Conservation (phyloP, 2,113 vertebrate genomes). For the Leucoraja erinaceus region DNA sequence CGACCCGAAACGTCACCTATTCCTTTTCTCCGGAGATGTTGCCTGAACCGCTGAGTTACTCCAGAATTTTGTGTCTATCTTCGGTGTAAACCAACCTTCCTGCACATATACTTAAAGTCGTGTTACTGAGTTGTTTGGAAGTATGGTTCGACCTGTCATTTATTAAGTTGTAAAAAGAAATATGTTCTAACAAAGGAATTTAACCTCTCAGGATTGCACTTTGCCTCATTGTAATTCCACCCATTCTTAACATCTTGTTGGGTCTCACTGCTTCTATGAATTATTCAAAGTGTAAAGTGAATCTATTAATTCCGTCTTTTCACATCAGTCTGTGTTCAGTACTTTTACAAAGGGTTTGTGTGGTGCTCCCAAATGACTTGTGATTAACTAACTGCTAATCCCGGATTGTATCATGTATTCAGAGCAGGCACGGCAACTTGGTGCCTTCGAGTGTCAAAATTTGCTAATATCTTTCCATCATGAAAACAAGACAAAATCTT, state of each 20-base stretch:
- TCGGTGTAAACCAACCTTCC: no score
- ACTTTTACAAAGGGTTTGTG: not conserved
- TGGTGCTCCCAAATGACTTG: not conserved
- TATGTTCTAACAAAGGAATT: not conserved
- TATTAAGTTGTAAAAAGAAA: not conserved
- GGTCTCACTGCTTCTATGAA: not conserved
- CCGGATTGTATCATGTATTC: not conserved
- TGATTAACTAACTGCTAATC: not conserved
- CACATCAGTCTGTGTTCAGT: not conserved
- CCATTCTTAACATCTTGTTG: not conserved
- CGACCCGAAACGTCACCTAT: no score
- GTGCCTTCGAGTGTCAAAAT: not conserved
- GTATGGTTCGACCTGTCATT: not conserved
- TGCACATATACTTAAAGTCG: no score
- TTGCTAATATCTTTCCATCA: not conserved
- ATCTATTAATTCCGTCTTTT: not conserved
- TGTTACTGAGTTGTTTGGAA: not conserved
- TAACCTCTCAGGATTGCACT: not conserved
- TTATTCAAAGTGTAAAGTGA: not conserved
- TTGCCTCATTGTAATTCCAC: not conserved
- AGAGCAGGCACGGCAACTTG: not conserved
- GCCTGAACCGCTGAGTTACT: no score
- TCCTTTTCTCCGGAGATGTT: no score
- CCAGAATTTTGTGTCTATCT: no score
- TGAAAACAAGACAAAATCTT: not conserved